Percentiles rank a stretch among this genome's conserved stretches.
Conservation (phyloP, 1,140 invertebrate species). For the Cherax quadricarinatus region DNA sequence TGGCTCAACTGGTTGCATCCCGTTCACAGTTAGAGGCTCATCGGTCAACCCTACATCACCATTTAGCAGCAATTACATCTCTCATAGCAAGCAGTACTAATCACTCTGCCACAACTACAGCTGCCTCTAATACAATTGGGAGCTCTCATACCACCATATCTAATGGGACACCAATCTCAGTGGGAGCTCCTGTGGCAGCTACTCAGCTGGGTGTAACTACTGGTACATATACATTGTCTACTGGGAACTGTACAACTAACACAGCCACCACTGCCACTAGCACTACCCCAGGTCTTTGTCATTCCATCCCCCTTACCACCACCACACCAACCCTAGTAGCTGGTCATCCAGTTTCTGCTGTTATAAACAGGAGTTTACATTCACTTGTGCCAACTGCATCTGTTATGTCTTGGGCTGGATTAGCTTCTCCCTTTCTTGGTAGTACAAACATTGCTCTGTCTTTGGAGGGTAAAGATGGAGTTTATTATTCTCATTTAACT, state of each 20-base stretch:
- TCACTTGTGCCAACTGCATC: slow-evolving; percentile 58
- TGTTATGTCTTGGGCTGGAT: slow-evolving; percentile 60
- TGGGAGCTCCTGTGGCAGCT: slow-evolving; percentile 25
- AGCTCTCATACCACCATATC: slow-evolving; percentile 39
- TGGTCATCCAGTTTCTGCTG: slow-evolving; percentile 30
- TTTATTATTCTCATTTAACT: slow-evolving; percentile 53
- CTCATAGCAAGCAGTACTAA: slow-evolving; percentile 56
- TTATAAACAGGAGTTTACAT: slow-evolving; percentile 59
- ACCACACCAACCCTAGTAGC: slow-evolving; percentile 19
- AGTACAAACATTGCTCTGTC: slow-evolving; percentile 66
- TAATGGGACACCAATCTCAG: not conserved
- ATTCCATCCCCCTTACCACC: slow-evolving; percentile 50
- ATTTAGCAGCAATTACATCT: slow-evolving; percentile 62
- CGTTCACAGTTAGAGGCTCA: slow-evolving; percentile 69
- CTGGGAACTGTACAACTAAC: slow-evolving; percentile 12
- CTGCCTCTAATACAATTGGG: slow-evolving; percentile 3
- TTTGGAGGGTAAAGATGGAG: slow-evolving; percentile 61
- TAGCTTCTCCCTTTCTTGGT: slow-evolving; percentile 52
- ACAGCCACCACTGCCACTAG: slow-evolving; percentile 40
- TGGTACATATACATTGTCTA: slow-evolving; percentile 15
- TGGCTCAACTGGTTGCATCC: slow-evolving; percentile 69
- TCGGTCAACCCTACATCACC: slow-evolving; percentile 68
- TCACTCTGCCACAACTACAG: slow-evolving; percentile 17
- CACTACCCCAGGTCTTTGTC: slow-evolving; percentile 30
- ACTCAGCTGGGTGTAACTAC: slow-evolving; percentile 4